A percentile compares a stretch with the other conserved stretches of the same genome.
phyloP scores from a whole-genome alignment of 2,888 invertebrate genomes.

The Neoaliturus tenellus region DNA sequence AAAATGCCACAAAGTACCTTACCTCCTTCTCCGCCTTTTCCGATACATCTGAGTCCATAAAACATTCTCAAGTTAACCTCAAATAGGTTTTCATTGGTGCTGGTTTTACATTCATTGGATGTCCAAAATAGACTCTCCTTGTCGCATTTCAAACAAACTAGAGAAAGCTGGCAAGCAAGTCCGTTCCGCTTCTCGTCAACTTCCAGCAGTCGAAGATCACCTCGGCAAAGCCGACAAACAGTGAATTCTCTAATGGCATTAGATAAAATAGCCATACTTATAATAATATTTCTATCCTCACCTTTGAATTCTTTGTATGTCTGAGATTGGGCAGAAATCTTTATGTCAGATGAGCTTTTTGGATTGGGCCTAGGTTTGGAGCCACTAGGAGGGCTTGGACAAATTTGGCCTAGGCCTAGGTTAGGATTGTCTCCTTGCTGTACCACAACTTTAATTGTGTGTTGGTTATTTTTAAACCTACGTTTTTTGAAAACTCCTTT shows the following conservation, averaged over 20 bases:
- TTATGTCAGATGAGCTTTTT: not conserved
- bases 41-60: constrained; percentile 35
- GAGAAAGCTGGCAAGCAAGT: constrained; percentile 14
- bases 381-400: not conserved
- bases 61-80: constrained; percentile 1
- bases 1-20: constrained; percentile 35
- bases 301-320: not conserved
- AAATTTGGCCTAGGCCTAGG: not conserved
- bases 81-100: not conserved
- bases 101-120: not conserved
- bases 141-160: constrained; percentile 19
- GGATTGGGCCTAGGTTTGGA: not conserved
- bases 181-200: not conserved
- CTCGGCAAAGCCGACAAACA: not conserved
- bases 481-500: not conserved
- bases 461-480: not conserved
- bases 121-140: constrained; percentile 5
- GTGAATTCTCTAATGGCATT: not conserved
- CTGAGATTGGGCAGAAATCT: not conserved
- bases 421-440: not conserved
- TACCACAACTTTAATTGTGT: not conserved
- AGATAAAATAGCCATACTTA: not conserved
- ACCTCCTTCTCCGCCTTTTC: constrained; percentile 43
- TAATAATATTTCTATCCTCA: constrained; percentile 7
- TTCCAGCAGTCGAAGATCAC: not conserved